Base-by-base conservation (phyloP, 2,888 invertebrate species). In the Orchesellides sinensis region DNA sequence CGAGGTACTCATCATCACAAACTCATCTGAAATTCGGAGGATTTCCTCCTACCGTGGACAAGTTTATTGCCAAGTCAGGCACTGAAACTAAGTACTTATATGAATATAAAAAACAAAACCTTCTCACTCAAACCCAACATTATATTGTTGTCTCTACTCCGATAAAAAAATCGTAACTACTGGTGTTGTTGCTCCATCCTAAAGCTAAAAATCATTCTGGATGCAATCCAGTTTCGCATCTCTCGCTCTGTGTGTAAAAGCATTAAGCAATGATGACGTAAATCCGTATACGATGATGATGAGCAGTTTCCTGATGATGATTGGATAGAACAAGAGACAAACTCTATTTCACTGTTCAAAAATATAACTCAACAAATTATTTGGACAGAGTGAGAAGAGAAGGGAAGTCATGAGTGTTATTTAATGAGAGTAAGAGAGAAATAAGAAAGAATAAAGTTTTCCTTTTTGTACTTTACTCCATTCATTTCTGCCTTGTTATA, bases 141-240 rank as follows among this genome's bases (percentile, higher is more conserved):
- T n/a, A n/a, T n/a, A n/a, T n/a, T n/a, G n/a, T n/a, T n/a, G n/a
- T n/a, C n/a, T n/a, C n/a, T n/a, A n/a, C n/a, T n/a, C n/a, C n/a
- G n/a, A n/a, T n/a, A n/a, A n/a, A n/a, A 35, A 35, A 35, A 35
- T 12, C 35, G 35, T 35, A 35, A 35, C 8, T 6, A 8, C 12
- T 35, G 35, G 35, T 32, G 32, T 8, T 61, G 32, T 61, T 2
- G 61, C 52, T 10, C 29, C n/a, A 69, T 56, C 35, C n/a, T 52
- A 27, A 49, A 73, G 47, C 27, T 52, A 73, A 29, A n/a, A 19
- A 59, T 61, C 47, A 52, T 74, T 74, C 70, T 70, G 56, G 70
- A 70, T 54, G 21, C 56, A 70, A n/a, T 56, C 25, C 56, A 70
- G 70, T 54, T 54, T 56, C 14, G 25, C 23, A 23, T 56, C 27